These are phyloP conservation scores for Mustelus asterias DNA, from an alignment of 2,113 vertebrate species.

Conservation along the genomic window DNA sequence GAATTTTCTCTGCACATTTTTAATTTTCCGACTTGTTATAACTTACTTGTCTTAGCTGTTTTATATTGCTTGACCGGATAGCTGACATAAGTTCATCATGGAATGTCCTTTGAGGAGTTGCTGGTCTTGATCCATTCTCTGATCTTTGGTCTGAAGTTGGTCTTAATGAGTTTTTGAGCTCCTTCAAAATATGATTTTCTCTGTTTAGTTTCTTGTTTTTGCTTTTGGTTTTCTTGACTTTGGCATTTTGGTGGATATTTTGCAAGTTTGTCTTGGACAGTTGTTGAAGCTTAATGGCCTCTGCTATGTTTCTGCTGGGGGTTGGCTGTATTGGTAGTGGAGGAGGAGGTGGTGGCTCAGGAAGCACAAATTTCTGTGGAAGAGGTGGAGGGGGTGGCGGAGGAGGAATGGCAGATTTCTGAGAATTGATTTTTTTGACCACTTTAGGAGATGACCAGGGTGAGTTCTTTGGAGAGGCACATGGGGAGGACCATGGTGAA, in stretches of 20 bases:
- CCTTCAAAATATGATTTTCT: constrained; percentile 73
- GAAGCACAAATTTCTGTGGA: constrained; percentile 47
- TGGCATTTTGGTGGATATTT: constrained; percentile 66
- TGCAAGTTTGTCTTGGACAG: constrained; percentile 57
- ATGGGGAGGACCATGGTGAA: constrained; percentile 73
- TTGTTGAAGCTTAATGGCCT: constrained; percentile 85
- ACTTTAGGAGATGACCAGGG: constrained; percentile 79
- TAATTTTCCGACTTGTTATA: neutral
- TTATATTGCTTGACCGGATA: constrained; percentile 74
- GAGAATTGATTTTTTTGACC: constrained; percentile 52
- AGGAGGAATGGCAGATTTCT: constrained; percentile 52
- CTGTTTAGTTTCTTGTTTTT: constrained; percentile 49
- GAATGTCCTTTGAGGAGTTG: constrained; percentile 79
- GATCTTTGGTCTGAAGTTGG: constrained; percentile 69
- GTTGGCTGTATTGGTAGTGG: constrained; percentile 60
- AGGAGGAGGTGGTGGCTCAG: constrained; percentile 48
- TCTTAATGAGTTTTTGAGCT: constrained; percentile 82
- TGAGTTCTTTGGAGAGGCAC: constrained; percentile 70
- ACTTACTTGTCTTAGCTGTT: constrained; percentile 71
- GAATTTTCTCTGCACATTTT: neutral
- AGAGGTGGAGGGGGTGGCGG: constrained; percentile 55
- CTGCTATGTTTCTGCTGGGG: constrained; percentile 83
- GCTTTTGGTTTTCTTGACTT: constrained; percentile 67
- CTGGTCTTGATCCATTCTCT: constrained; percentile 77
- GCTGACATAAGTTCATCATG: constrained; percentile 90